These are phyloP conservation scores for Strigamia transsilvanica DNA, from an alignment of 2,888 invertebrate species.

Conservation along the genomic window DNA sequence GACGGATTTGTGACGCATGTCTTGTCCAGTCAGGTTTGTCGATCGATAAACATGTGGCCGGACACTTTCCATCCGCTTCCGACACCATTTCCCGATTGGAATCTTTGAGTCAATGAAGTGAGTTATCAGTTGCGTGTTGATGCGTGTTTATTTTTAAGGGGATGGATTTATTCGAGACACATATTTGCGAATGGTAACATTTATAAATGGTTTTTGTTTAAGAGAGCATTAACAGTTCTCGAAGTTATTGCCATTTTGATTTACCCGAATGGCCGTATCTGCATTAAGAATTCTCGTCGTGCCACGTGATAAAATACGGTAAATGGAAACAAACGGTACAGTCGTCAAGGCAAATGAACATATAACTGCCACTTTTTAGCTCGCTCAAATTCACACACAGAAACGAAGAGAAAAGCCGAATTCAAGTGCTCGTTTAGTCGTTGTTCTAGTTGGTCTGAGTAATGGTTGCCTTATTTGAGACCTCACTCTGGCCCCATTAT, in stretches of 20 bases:
- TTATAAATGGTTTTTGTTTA: neutral
- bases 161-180: neutral
- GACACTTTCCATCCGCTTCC: conserved; percentile 38
- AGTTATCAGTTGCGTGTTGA: conserved; percentile 31
- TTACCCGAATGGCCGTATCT: neutral
- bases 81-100: conserved; percentile 30
- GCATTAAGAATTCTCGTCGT: neutral
- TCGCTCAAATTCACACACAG: neutral
- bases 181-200: neutral
- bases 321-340: neutral
- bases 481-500: conserved; percentile 35
- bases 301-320: neutral
- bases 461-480: conserved; percentile 23
- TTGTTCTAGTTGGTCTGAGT: conserved; percentile 3
- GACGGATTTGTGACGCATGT: conserved; percentile 22
- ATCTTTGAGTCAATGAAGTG: conserved; percentile 38
- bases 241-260: neutral
- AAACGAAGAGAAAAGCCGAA: neutral
- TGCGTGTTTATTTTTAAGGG: conserved; percentile 28
- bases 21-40: conserved; percentile 30
- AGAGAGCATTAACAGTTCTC: neutral
- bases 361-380: conserved; percentile 1
- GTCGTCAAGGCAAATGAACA: neutral
- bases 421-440: neutral
- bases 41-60: conserved; percentile 31